These are phyloP conservation scores for Scaeva pyrastri DNA, from an alignment of 2,888 invertebrate genomes.

Conservation along the genomic window DNA sequence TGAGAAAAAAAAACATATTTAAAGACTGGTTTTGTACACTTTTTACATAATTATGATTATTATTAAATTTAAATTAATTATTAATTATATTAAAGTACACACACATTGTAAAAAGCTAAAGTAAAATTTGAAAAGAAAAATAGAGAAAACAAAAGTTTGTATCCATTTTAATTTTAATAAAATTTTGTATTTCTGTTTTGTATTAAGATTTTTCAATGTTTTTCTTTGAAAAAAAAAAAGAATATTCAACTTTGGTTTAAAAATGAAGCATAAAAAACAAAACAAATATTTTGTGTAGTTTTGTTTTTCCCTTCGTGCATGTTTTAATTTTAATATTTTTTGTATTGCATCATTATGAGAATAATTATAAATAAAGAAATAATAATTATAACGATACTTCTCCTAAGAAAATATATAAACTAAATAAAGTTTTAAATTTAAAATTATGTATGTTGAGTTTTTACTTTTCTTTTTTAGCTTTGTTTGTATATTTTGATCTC, in stretches of 20 bases:
- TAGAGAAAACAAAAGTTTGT: constrained; percentile 1
- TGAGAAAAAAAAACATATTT: constrained; percentile 68
- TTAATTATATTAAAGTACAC: constrained; percentile 63
- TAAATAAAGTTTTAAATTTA: constrained; percentile 61
- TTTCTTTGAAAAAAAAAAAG: constrained; percentile 4
- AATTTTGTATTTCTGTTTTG: background rate
- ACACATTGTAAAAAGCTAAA: constrained; percentile 60
- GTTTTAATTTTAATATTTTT: constrained; percentile 52
- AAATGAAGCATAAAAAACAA: background rate
- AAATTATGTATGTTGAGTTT: constrained; percentile 34
- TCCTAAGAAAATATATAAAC: constrained; percentile 37
- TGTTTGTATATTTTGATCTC: background rate
- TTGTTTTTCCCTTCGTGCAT: constrained; percentile 59
- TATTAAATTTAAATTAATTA: constrained; percentile 74
- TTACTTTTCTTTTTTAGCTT: constrained; percentile 20
- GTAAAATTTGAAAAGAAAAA: constrained; percentile 47
- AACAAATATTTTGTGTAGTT: constrained; percentile 37
- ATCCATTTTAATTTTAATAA: background rate
- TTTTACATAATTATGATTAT: constrained; percentile 76
- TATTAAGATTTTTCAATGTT: background rate
- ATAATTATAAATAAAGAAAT: constrained; percentile 47
- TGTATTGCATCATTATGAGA: constrained; percentile 41
- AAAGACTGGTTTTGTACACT: constrained; percentile 77
- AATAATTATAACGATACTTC: constrained; percentile 23
- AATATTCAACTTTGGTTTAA: constrained; percentile 31